Conservation (phyloP, 1,140 invertebrate genomes). For the Teleogryllus occipitalis region DNA sequence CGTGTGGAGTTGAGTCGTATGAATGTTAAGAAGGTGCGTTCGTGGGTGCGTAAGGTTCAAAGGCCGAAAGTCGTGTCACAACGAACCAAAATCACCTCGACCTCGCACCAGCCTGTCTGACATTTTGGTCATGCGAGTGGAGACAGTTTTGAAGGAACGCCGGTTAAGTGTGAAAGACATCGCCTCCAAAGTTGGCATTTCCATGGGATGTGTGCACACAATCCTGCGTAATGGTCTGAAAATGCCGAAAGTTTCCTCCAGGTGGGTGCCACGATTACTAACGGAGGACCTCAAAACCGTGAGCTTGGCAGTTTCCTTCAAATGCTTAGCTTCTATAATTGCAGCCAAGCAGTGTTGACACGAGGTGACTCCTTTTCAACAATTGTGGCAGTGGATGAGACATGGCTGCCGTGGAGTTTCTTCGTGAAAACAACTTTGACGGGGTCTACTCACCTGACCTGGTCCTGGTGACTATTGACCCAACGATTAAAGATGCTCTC, state of each 20-base stretch:
- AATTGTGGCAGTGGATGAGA: not conserved
- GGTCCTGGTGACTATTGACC: constrained; percentile 7
- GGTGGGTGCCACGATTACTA: constrained; percentile 26
- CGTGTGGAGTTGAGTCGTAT: not conserved
- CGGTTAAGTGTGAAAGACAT: not conserved
- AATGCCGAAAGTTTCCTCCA: constrained; percentile 9
- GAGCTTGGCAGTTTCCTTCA: not conserved
- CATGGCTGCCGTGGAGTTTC: constrained; percentile 15
- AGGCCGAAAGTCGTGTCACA: not conserved
- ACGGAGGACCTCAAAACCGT: constrained; percentile 25
- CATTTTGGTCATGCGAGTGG: not conserved
- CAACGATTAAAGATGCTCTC: constrained; percentile 12
- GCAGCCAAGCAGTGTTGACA: constrained; percentile 16
- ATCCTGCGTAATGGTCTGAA: not conserved
- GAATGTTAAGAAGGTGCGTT: not conserved
- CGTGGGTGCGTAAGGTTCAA: not conserved
- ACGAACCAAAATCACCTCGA: not conserved
- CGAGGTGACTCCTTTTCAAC: constrained; percentile 25
- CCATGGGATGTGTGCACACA: constrained; percentile 13
- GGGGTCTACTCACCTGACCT: constrained; percentile 8
- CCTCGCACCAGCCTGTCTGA: not conserved
- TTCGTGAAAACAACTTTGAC: not conserved
- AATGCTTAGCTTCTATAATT: too few relatives aligned
- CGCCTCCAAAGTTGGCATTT: constrained; percentile 11
- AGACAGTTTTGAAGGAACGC: not conserved